These are phyloP conservation scores for Zaprionus nigranus DNA, from an alignment of 1,140 invertebrate species.

Conservation along the genomic window DNA sequence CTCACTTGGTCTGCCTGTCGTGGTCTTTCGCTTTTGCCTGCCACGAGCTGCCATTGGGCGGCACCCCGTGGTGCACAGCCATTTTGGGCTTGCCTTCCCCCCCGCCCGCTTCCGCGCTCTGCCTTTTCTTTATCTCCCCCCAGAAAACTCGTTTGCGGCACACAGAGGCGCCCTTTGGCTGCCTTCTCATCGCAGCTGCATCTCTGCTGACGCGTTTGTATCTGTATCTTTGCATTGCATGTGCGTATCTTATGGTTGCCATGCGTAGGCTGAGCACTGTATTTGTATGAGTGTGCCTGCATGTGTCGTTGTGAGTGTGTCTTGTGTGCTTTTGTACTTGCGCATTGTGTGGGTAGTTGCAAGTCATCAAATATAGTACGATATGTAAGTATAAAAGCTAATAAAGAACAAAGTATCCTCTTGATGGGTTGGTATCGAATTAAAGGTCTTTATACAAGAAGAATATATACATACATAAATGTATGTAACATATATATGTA, in stretches of 20 bases:
- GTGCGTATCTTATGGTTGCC: slow-evolving; percentile 28
- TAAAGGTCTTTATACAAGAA: not conserved
- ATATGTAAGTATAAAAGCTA: not conserved
- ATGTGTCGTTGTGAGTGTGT: not conserved
- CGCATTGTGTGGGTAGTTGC: slow-evolving; percentile 7
- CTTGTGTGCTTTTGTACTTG: not conserved
- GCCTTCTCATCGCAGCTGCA: slow-evolving; percentile 44
- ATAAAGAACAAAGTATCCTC: not conserved
- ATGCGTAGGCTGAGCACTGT: slow-evolving; percentile 25
- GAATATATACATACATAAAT: no score
- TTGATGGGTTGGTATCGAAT: not conserved
- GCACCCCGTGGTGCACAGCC: slow-evolving; percentile 54
- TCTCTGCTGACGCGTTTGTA: slow-evolving; percentile 47
- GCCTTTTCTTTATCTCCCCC: not conserved
- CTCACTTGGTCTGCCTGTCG: slow-evolving; percentile 7
- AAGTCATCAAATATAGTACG: not conserved
- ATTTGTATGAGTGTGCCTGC: not conserved
- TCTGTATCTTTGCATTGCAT: slow-evolving; percentile 50
- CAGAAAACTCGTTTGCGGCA: slow-evolving; percentile 60
- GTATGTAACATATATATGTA: no score
- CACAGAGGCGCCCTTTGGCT: slow-evolving; percentile 55
- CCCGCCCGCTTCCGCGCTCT: not conserved
- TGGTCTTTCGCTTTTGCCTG: slow-evolving; percentile 6
- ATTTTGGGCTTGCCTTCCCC: slow-evolving; percentile 50
- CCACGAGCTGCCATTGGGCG: slow-evolving; percentile 61